Base-by-base conservation (phyloP, 2,888 invertebrate genomes). In the Cheilosia pagana region DNA sequence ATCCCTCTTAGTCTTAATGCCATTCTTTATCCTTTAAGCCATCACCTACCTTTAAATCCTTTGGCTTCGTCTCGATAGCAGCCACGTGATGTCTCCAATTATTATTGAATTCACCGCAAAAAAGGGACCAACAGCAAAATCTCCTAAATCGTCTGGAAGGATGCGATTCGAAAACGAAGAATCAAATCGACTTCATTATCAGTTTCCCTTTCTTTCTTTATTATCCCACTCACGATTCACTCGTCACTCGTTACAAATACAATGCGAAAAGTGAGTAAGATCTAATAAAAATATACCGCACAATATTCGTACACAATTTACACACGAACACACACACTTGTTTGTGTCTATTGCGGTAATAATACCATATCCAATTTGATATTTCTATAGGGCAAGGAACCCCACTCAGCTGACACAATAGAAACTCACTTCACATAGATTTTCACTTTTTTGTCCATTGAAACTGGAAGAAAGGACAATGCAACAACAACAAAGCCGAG, bases 341-440 rank as follows among this genome's bases (percentile, higher is more conserved):
- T 60, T 60, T 28, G 31, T 62, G 23, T 50, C 23, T 65, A 50
- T 52, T 16, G 23, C 28, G 39, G 53, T 21, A n/a, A 31, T 72
- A 25, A 65, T 50, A 48, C 35, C 16, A 35, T 76, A 67, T 59
- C 59, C 57, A 76, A 67, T 67, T 76, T 57, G 57, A 41, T 67
- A 43, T 59, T 31, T 31, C 31, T 6, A 23, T 25, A 12, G 59
- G 45, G 41, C 50, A 76, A 60, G 41, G 43, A 53, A 41, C 59
- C 43, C 52, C 59, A 67, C 67, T 68, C 35, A 68, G 67, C 52
- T 52, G 65, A 67, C 43, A 65, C 57, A 59, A 39, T 45, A 55
- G 19, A n/a, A 57, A 50, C 39, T 59, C 67, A 67, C 65, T 67
- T 76, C 75, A 67, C 41, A 53, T 59, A 60, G 48, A 67, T 75